phyloP scores from a whole-genome alignment of 1,140 invertebrate species.

The Hyles vespertilio region DNA sequence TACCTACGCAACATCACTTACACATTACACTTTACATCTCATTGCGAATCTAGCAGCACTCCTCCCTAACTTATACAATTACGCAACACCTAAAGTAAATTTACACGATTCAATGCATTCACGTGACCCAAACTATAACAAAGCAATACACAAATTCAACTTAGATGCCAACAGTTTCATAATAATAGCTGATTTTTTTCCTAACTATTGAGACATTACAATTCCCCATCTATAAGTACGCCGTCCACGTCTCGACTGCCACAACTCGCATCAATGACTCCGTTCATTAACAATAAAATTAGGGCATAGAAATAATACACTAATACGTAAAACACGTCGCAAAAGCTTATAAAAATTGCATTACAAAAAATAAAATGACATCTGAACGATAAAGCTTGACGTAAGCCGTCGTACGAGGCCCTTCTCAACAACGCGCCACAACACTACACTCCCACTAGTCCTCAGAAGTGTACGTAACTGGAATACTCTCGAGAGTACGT shows the following conservation, averaged over 20 bases:
- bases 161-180: too few species aligned
- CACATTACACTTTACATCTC: too few species aligned
- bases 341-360: constrained; percentile 26
- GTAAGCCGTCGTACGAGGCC: constrained; percentile 1
- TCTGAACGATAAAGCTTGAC: constrained; percentile 14
- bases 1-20: too few species aligned
- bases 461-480: constrained; percentile 24
- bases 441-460: not conserved
- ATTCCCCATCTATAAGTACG: constrained; percentile 12
- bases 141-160: too few species aligned
- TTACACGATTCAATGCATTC: too few species aligned
- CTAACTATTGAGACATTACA: constrained; percentile 8
- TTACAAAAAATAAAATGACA: constrained; percentile 26
- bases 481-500: constrained; percentile 19
- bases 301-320: constrained; percentile 4
- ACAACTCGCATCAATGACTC: constrained; percentile 4
- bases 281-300: constrained; percentile 6
- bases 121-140: too few species aligned
- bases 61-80: too few species aligned
- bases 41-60: too few species aligned
- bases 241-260: constrained; percentile 7
- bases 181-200: too few species aligned
- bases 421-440: constrained; percentile 1
- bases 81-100: too few species aligned
- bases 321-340: constrained; percentile 14